A percentile compares a stretch with the other conserved stretches of the same genome.
Conservation (phyloP, 35 echinoderm and acorn worm species). For the Apostichopus japonicus region DNA sequence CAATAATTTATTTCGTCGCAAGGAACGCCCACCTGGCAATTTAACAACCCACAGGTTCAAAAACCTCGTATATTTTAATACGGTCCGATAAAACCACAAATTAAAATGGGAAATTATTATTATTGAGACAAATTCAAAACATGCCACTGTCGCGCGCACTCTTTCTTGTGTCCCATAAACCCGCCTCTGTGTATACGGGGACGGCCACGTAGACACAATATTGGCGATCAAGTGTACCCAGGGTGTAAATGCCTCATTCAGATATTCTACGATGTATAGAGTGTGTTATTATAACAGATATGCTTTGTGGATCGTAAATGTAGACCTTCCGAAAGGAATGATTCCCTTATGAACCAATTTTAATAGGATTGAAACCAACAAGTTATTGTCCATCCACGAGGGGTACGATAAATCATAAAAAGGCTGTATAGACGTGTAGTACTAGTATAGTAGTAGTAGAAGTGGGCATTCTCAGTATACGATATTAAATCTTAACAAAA, state of each 20-base stretch:
- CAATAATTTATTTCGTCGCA: not conserved
- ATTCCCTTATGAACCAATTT: constrained; percentile 40
- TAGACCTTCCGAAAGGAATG: not conserved
- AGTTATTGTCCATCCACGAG: constrained; percentile 37
- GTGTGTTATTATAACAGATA: constrained; percentile 29
- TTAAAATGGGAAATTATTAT: constrained; percentile 60
- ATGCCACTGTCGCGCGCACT: constrained; percentile 19
- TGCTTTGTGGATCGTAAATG: constrained; percentile 34
- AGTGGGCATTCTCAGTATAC: not conserved
- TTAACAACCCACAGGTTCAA: constrained; percentile 49
- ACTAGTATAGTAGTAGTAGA: too few relatives aligned
- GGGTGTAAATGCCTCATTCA: not conserved
- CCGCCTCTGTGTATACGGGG: not conserved
- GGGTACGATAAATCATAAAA: constrained; percentile 32
- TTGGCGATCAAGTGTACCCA: not conserved
- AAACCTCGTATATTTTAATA: constrained; percentile 52
- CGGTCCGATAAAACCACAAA: constrained; percentile 50
- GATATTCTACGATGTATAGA: not conserved
- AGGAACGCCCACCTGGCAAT: constrained; percentile 32
- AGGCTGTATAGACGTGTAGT: not conserved
- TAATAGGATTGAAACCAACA: constrained; percentile 25
- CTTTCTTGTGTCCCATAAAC: constrained; percentile 45
- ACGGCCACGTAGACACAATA: not conserved
- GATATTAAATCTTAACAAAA: constrained; percentile 39
- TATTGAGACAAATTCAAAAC: constrained; percentile 62